Evolutionary conservation across 2,113 vertebrate species (phyloP).

Genomic region (Nibea coibor): DNA sequence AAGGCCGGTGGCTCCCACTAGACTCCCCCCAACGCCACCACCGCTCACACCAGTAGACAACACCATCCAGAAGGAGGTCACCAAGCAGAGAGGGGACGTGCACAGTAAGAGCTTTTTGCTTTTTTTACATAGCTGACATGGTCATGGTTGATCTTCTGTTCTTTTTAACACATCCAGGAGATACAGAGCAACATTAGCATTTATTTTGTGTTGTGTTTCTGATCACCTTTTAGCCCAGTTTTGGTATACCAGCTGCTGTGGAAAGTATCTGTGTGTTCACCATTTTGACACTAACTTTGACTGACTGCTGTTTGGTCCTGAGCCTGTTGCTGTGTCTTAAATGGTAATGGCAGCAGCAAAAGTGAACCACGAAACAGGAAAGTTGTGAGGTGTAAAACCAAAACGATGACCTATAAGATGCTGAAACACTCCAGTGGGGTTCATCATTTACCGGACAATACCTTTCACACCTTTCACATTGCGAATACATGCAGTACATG

Average conservation of each 20-base stretch:
- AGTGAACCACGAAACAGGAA: background rate
- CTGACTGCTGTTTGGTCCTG: background rate
- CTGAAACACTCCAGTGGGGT: background rate
- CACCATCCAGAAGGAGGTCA: constrained; percentile 88
- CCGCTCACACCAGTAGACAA: constrained; percentile 86
- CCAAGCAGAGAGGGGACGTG: constrained; percentile 95
- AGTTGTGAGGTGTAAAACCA: background rate
- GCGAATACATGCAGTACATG: background rate
- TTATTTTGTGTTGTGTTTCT: background rate
- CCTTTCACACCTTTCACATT: background rate
- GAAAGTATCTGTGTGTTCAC: background rate
- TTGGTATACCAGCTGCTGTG: background rate
- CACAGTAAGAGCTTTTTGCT: constrained; percentile 89
- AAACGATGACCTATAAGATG: constrained; percentile 11
- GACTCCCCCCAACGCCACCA: constrained; percentile 55
- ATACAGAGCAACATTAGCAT: background rate
- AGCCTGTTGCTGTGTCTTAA: constrained; percentile 24
- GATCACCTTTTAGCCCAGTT: background rate
- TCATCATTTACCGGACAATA: background rate
- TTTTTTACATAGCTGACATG: background rate
- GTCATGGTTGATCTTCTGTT: background rate
- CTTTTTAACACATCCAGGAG: background rate
- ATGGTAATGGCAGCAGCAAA: background rate
- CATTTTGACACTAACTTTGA: constrained; percentile 1
- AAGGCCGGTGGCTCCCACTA: constrained; percentile 55